Base-by-base conservation (phyloP, 2,797 vertebrate species). In the Clarias pachynema region DNA sequence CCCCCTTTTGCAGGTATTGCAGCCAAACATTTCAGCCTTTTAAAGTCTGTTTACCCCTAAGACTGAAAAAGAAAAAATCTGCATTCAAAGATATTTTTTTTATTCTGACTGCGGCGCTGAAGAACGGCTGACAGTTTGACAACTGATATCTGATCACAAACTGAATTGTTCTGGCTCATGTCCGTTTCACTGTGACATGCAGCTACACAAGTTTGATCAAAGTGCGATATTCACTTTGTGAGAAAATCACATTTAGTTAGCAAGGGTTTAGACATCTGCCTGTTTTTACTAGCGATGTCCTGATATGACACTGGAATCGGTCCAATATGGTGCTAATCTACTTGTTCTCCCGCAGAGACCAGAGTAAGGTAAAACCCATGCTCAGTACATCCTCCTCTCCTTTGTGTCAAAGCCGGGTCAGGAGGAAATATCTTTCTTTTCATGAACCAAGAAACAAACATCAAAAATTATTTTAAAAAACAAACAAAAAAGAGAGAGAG, bases 81-180 rank as follows among this genome's bases (percentile, higher is more conserved):
- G 22, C 6, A n/a, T 62, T 79, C 4, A 16, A 62, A 15, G 77
- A n/a, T n/a, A 15, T 62, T 4, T 62, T 57, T 40, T 15, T 62
- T 8, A 79, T 62, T 60, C 75, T 78, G 57, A 62, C 57, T 62
- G 6, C 29, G 59, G 74, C 8, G 18, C 53, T 18, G 2, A 10
- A 26, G 77, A 57, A 62, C 40, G 34, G 16, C 34, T 40, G 34
- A 79, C 31, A 40, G 37, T 79, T 79, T 62, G 31, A 60, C 56
- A 79, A 24, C 75, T 9, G 31, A 24, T n/a, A 79, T 63, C 57
- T 79, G 77, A 79, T 62, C 62, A 62, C 77, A 16, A 62, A 26
- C 57, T 44, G 77, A 77, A 77, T 29, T 59, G 57, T 79, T 79
- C 62, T 16, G 24, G 59, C 77, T 79, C 40, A n/a, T 18, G 77